Conservation (phyloP, 2,888 invertebrate genomes). For the Zygothrica quintamaculata region DNA sequence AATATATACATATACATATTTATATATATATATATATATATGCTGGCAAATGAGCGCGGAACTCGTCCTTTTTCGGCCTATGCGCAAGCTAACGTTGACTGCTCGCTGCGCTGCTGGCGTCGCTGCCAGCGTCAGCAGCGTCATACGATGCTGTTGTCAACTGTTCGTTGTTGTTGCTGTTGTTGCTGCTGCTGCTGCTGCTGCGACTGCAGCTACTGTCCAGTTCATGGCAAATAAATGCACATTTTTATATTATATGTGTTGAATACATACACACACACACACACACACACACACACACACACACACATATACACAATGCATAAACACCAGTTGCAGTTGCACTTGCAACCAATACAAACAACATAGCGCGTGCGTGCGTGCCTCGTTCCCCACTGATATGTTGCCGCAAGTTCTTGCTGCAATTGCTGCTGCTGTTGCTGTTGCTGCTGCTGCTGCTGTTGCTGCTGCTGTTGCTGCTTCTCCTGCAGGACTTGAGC, state of each 20-base stretch:
- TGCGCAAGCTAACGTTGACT: slow-evolving; percentile 50
- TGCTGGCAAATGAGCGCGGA: slow-evolving; percentile 71
- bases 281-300: slow-evolving; percentile 1
- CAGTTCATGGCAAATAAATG: slow-evolving; percentile 37
- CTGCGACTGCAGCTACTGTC: slow-evolving; percentile 15
- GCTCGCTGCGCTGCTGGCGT: slow-evolving; percentile 21
- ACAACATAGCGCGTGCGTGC: slow-evolving; percentile 39
- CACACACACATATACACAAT: slow-evolving; percentile 52
- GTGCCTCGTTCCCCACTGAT: not conserved
- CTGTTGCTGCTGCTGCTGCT: no score
- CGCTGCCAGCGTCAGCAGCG: slow-evolving; percentile 6
- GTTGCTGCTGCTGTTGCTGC: slow-evolving; percentile 25
- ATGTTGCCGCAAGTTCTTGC: no score
- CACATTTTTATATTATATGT: slow-evolving; percentile 51
- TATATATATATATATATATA: slow-evolving; percentile 23
- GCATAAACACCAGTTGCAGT: slow-evolving; percentile 80
- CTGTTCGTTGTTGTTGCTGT: slow-evolving; percentile 12
- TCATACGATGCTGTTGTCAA: not conserved
- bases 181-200: slow-evolving; percentile 23
- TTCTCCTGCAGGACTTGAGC: slow-evolving; percentile 5
- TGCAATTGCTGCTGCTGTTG: slow-evolving; percentile 3
- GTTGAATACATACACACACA: slow-evolving; percentile 19
- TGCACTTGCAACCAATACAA: slow-evolving; percentile 42
- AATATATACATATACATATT: slow-evolving; percentile 5
- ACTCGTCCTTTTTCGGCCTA: slow-evolving; percentile 80